Percentiles rank a stretch among this genome's conserved stretches.
Conservation (phyloP, 1,140 invertebrate species). For the Agraylea sexmaculata region DNA sequence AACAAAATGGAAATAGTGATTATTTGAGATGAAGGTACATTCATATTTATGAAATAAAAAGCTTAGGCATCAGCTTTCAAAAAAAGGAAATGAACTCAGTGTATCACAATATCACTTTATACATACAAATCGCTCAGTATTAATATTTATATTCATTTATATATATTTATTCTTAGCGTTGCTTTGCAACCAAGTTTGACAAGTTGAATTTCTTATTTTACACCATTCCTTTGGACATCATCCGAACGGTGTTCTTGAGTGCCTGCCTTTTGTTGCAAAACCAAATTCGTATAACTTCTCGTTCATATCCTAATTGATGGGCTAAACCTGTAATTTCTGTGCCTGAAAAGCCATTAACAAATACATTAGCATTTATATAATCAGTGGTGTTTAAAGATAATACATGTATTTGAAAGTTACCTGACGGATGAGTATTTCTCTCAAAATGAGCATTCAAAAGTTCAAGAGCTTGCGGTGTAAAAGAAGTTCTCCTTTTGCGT, state of each 20-base stretch:
- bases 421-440: conserved; percentile 94
- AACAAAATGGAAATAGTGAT: too few species aligned
- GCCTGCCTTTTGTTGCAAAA: conserved; percentile 98
- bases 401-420: conserved; percentile 41
- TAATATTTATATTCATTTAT: conserved; percentile 10
- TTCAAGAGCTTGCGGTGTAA: conserved; percentile 91
- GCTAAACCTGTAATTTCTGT: conserved; percentile 93
- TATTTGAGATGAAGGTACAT: too few species aligned
- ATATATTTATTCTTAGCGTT: conserved; percentile 14
- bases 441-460: conserved; percentile 91
- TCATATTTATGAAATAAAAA: too few species aligned
- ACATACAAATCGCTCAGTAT: background rate
- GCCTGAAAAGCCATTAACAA: conserved; percentile 46
- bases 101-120: conserved; percentile 21
- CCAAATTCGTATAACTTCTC: conserved; percentile 97
- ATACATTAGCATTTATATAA: conserved; percentile 1
- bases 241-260: conserved; percentile 85
- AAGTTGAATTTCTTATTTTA: conserved; percentile 22
- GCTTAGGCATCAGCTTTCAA: too few species aligned
- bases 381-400: conserved; percentile 8
- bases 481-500: conserved; percentile 88
- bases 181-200: conserved; percentile 9
- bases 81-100: too few species aligned
- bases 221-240: conserved; percentile 75
- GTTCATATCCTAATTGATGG: conserved; percentile 88